Evolutionary conservation across 2,113 vertebrate species (phyloP).

Genomic region (Trogon melanurus): DNA sequence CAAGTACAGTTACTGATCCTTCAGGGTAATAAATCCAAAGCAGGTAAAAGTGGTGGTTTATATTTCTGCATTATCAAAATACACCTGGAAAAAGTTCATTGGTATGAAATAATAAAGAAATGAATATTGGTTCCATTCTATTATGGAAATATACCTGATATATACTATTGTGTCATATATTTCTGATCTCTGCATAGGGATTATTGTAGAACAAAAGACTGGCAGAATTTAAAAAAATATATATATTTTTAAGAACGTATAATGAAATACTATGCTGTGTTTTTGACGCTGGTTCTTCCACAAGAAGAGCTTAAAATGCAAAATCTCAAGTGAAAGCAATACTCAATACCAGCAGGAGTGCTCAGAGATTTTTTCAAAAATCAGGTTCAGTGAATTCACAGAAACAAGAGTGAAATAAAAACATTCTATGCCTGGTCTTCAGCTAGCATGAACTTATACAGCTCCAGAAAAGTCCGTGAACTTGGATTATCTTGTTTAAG

Average conservation of each 20-base stretch:
- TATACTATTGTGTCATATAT: not conserved
- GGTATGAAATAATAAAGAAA: not conserved
- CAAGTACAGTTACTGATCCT: not conserved
- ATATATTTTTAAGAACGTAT: not conserved
- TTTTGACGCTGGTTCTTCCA: not conserved
- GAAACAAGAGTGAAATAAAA: not conserved
- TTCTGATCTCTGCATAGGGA: not conserved
- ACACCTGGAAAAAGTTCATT: not conserved
- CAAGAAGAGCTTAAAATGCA: not conserved
- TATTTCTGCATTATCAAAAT: not conserved
- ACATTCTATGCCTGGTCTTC: not conserved
- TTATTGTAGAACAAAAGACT: not conserved
- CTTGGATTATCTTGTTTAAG: not conserved
- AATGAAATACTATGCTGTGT: not conserved
- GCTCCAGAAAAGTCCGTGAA: not conserved
- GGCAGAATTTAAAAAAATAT: not conserved
- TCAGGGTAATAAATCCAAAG: not conserved
- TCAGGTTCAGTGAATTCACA: not conserved
- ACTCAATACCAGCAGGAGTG: not conserved
- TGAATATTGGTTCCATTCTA: not conserved
- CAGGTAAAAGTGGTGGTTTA: not conserved
- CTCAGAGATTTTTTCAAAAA: not conserved
- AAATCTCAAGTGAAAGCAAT: not conserved
- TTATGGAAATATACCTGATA: not conserved
- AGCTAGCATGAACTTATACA: not conserved